phyloP scores from a whole-genome alignment of 2,113 vertebrate species.

The Oncorhynchus keta region DNA sequence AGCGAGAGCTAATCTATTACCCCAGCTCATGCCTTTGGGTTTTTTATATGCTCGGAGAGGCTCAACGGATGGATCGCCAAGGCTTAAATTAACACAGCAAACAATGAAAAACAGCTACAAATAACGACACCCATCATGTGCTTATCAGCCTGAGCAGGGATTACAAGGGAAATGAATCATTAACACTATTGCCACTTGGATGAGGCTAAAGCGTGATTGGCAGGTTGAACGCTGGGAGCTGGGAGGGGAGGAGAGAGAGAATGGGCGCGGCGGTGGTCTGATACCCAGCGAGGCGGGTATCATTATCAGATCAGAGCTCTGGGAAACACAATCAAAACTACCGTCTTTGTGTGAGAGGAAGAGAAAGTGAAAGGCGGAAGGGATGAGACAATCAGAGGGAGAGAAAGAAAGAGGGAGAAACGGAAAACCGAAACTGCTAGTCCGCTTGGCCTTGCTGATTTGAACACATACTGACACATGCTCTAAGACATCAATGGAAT shows the following conservation, averaged over 20 bases:
- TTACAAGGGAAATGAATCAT: constrained; percentile 75
- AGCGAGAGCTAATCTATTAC: constrained; percentile 47
- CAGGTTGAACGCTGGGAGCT: constrained; percentile 58
- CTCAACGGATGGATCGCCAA: constrained; percentile 63
- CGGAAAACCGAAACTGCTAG: constrained; percentile 21
- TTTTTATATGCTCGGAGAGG: constrained; percentile 49
- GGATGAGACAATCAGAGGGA: constrained; percentile 30
- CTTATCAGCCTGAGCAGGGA: constrained; percentile 72
- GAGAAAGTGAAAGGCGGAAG: constrained; percentile 16
- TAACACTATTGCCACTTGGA: constrained; percentile 72
- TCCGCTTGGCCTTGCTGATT: constrained; percentile 12
- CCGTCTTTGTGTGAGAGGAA: constrained; percentile 34
- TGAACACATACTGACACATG: constrained; percentile 29
- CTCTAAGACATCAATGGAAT: constrained; percentile 43
- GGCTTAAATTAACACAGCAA: constrained; percentile 71
- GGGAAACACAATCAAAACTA: constrained; percentile 51
- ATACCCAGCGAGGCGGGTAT: constrained; percentile 56
- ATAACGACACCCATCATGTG: constrained; percentile 63
- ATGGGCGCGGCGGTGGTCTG: constrained; percentile 54
- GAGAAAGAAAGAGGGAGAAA: constrained; percentile 26
- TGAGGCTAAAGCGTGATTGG: constrained; percentile 70
- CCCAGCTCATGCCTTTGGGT: constrained; percentile 44
- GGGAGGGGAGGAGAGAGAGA: constrained; percentile 23
- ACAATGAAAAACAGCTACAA: constrained; percentile 70
- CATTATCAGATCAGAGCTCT: constrained; percentile 60